Conservation (phyloP, 2,888 invertebrate species). For the Hesperia comma region DNA sequence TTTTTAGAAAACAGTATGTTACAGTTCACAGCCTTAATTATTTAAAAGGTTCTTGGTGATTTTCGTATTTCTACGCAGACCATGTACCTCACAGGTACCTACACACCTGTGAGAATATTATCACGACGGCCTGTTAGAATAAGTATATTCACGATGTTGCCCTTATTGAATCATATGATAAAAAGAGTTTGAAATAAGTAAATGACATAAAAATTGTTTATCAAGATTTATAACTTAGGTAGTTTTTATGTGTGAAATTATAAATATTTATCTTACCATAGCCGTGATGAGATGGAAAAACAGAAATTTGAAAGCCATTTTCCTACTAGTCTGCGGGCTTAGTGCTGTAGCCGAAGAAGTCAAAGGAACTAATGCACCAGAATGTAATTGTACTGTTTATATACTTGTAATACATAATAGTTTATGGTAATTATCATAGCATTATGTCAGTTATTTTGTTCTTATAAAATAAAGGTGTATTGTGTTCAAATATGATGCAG, state of each 20-base stretch:
- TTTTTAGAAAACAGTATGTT: too few relatives aligned
- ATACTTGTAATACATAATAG: constrained; percentile 45
- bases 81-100: too few relatives aligned
- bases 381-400: constrained; percentile 40
- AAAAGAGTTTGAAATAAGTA: background rate
- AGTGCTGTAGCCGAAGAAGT: background rate
- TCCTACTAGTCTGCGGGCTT: constrained; percentile 8
- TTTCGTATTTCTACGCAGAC: too few relatives aligned
- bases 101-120: too few relatives aligned
- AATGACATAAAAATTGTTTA: background rate
- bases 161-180: too few relatives aligned
- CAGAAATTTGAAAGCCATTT: constrained; percentile 42
- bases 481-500: background rate
- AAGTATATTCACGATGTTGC: too few relatives aligned
- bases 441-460: constrained; percentile 2
- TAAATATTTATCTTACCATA: constrained; percentile 41
- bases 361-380: background rate
- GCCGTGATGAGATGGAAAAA: constrained; percentile 41
- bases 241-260: too few relatives aligned
- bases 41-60: too few relatives aligned
- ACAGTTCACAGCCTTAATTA: too few relatives aligned
- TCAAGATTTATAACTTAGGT: too few relatives aligned
- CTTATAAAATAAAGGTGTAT: background rate
- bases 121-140: too few relatives aligned
- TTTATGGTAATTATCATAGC: constrained; percentile 34